A percentile compares a stretch with the other conserved stretches of the same genome.
Conservation (phyloP, 2,113 vertebrate genomes). For the Labeo catla region DNA sequence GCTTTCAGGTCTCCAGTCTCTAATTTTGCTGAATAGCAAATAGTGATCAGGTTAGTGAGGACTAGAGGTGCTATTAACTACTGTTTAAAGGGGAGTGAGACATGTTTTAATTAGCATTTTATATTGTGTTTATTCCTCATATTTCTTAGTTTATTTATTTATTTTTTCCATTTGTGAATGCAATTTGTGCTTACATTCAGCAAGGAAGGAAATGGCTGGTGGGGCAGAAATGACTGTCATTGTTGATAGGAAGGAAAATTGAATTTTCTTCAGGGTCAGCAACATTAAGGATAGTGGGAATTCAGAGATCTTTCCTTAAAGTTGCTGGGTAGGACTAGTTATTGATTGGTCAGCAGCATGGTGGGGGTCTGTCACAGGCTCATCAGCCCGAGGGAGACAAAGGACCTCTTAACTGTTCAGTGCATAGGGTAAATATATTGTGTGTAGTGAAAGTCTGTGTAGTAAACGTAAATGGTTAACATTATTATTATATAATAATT, state of each 20-base stretch:
- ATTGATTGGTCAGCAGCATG: slow-evolving; percentile 41
- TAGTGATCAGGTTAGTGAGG: too few species aligned
- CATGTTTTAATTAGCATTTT: slow-evolving; percentile 74
- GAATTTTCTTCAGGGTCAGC: slow-evolving; percentile 79
- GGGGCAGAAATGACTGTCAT: slow-evolving; percentile 67
- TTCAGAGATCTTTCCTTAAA: slow-evolving; percentile 65
- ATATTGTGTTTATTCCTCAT: slow-evolving; percentile 66
- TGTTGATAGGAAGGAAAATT: slow-evolving; percentile 71
- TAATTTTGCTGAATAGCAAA: too few species aligned
- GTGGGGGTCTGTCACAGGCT: slow-evolving; percentile 37
- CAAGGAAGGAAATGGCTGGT: slow-evolving; percentile 68
- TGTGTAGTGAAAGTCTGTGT: neutral
- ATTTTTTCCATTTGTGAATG: slow-evolving; percentile 45
- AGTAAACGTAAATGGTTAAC: too few species aligned
- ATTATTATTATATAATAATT: too few species aligned
- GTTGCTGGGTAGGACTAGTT: slow-evolving; percentile 46
- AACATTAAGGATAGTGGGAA: slow-evolving; percentile 74
- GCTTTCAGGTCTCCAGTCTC: too few species aligned
- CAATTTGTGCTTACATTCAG: slow-evolving; percentile 56
- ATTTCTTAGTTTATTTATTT: slow-evolving; percentile 37
- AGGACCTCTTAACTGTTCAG: neutral
- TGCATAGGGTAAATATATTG: neutral
- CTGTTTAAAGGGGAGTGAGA: slow-evolving; percentile 59
- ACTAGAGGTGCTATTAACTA: neutral
- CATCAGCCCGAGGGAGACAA: slow-evolving; percentile 46